Evolutionary conservation across 2,888 invertebrate species (phyloP), one percentile per base, ranked within the genome.

Genomic region (Litoditis marina): DNA sequence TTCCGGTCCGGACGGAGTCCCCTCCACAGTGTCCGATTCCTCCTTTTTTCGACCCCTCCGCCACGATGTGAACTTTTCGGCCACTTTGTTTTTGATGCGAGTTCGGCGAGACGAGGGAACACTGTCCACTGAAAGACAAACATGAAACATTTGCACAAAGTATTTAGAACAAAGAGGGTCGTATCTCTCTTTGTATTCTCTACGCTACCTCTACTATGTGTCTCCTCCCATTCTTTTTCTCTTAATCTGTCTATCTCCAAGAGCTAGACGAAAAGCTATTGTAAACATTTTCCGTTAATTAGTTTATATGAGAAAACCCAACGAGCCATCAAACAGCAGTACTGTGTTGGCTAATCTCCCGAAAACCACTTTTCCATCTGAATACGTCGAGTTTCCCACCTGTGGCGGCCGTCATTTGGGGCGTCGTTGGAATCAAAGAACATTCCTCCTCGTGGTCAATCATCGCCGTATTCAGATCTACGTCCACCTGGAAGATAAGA

Each of bases 31-130:
- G 1, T 72, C 69, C 0, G 57, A 57, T 6, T 68, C 56, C 16
- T 67, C 65, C 47, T 71, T 72, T 54, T 68, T 74, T 28, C 60
- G 63, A 13, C 36, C 52, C 32, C 61, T 63, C 36, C 71, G 54
- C 68, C 70, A 73, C 49, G 59, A 60, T 2, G 74, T 69, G 36
- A 77, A 65, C 65, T 77, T 78, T 47, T 78, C 78, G 3, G 71
- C 68, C 34, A 78, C 75, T 66, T 70, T 71, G 32, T 62, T 66
- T n/a, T 65, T 65, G 16, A 73, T 34, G 19, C 61, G 54, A 4
- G 67, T 61, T 16, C 73, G 51, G 6, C 69, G 39, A 1, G 69
- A 62, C 4, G 54, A 44, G 16, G 50, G 16, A 22, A 44, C 56
- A 19, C 44, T 44, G 6, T 19, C 27, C 16, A 16, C 13, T n/a